Base-by-base conservation (phyloP, 1,140 invertebrate species). In the Diachasma alloeum region DNA sequence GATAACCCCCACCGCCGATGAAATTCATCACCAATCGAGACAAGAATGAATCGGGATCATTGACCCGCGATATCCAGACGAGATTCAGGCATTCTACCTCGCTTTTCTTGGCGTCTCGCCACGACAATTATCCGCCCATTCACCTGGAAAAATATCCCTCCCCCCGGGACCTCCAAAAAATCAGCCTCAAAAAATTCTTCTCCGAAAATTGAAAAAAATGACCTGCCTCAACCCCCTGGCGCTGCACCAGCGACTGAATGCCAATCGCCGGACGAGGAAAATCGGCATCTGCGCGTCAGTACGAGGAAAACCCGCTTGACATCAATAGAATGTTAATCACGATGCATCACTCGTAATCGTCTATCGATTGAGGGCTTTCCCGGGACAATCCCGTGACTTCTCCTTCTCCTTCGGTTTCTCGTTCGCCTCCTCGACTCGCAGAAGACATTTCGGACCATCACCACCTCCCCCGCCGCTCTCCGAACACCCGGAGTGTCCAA, bases 71-170 rank as follows among this genome's bases (percentile, higher is more conserved):
- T 63, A 9, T 10, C 19, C 59, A 63, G 59, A 63, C 59, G 59
- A 63, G 19, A 63, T 63, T 63, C 59, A 26, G 22, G 8, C 24
- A 9, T 10, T 11, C 15, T 63, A 63, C 59, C 19, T 26, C 11
- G 59, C n/a, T 53, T 63, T 63, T 63, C 19, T 63, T 26, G 59
- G 59, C 59, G 59, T 63, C 59, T 63, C 22, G 59, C 59, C 59
- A 63, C 3, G 19, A 24, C 19, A 26, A 63, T 63, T 63, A 19
- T 8, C 59, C 59, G 24, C 59, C 59, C 59, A 63, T 63, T 63
- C 59, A 63, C 59, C 59, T 63, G 19, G 59, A 26, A 53, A 19
- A 17, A 26, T 5, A 4, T 15, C 48, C 48, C 17, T 15, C 9
- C 17, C 48, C 48, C 48, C 48, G 6, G 2, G 10, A 31, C 31